phyloP scores from a whole-genome alignment of 2,113 vertebrate species.

The Anarhynchus alexandrinus region DNA sequence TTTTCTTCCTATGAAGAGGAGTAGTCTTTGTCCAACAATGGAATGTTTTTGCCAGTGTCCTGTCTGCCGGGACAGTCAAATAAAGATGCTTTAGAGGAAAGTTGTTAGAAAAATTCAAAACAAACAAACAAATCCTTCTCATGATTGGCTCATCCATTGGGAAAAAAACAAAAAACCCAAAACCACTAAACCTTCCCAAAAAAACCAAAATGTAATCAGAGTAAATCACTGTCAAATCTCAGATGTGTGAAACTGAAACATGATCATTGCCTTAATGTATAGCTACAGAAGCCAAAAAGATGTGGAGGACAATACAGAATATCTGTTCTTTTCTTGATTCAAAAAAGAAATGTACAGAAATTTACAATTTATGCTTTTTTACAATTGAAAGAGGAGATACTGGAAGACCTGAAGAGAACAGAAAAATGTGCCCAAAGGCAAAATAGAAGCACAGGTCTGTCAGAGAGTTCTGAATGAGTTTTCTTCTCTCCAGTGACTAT shows the following conservation, averaged over 20 bases:
- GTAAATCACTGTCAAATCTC: not conserved
- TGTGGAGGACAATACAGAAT: not conserved
- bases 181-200: not conserved
- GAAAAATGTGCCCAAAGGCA: not conserved
- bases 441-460: not conserved
- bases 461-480: not conserved
- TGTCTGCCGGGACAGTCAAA: not conserved
- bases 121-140: not conserved
- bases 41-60: not conserved
- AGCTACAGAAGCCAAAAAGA: not conserved
- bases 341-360: not conserved
- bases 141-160: not conserved
- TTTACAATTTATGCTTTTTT: not conserved
- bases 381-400: not conserved
- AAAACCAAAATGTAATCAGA: not conserved
- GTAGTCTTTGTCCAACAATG: not conserved
- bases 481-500: not conserved
- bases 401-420: not conserved
- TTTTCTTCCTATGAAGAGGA: not conserved
- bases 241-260: not conserved
- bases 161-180: not conserved
- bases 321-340: not conserved
- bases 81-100: not conserved
- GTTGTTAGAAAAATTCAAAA: not conserved
- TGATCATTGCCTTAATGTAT: not conserved